These are phyloP conservation scores for Heliornis fulica DNA, from an alignment of 2,113 vertebrate species.

Conservation along the genomic window DNA sequence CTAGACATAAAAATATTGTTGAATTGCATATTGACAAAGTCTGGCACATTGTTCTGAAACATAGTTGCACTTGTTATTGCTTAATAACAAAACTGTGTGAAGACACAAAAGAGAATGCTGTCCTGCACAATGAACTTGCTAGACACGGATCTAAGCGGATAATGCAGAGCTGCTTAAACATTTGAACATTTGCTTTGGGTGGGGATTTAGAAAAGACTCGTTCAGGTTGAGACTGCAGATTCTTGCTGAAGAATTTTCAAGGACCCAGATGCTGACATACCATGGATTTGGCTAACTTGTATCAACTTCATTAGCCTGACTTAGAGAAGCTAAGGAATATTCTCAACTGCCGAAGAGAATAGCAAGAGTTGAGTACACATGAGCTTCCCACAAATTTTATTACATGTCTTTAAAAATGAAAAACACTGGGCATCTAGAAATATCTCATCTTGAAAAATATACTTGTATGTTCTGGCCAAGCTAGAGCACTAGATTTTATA, in stretches of 20 bases:
- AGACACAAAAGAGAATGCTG: background rate
- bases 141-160: background rate
- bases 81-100: background rate
- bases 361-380: background rate
- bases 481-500: background rate
- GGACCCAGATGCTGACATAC: background rate
- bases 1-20: background rate
- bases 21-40: background rate
- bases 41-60: background rate
- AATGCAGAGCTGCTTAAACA: background rate
- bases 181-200: background rate
- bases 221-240: background rate
- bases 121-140: background rate
- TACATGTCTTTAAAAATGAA: background rate
- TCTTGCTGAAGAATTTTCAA: background rate
- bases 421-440: background rate
- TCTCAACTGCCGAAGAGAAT: background rate
- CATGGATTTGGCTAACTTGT: background rate
- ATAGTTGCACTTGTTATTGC: background rate
- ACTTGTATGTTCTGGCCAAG: background rate
- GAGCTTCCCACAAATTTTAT: background rate
- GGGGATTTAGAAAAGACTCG: background rate
- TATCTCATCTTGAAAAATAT: background rate
- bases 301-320: background rate
- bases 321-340: background rate